Evolutionary conservation across 2,888 invertebrate genomes (phyloP), one percentile per base, ranked within the genome.

Genomic region (Drosophila planitibia): DNA sequence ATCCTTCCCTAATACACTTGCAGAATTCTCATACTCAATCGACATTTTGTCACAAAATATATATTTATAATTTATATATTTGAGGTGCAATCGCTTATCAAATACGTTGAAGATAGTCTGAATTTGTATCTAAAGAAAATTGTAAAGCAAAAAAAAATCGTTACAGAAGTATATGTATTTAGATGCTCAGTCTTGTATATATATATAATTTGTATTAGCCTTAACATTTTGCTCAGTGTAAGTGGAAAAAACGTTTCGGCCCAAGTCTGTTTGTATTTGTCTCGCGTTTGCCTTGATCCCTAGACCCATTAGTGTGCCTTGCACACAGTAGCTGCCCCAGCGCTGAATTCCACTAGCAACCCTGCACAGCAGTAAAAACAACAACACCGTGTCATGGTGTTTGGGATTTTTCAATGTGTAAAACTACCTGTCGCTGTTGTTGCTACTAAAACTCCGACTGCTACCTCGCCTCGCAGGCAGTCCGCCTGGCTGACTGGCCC

Each of bases 401-500:
- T 85, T 85, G 83, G 87, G 87, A 88, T 90, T 88, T 90, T 88
- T 84, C 87, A 87, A 86, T 83, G 85, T 86, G 85, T 86, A 90
- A 86, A 89, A 90, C 91, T 88, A 88, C 87, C 87, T 88, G 87
- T 88, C 87, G 87, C 89, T 70, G 81, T 70, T 70, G 67, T 65
- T 76, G 89, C 88, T 87, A 81, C 84, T 72, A 47, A 83, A 87
- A 86, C 70, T 66, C 41, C 53, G 59, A 70, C 78, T 49, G 30
- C 44, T 75, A 47, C 32, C 74, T 74, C 35, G 10, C 19, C 41
- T 61, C 44, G 19, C 58, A 55, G 69, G 33, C 58, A 35, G 69
- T 51, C 57, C 30, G 51, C n/a, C 37, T 63, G 69, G 62, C 60
- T 65, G 78, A 53, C 64, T 82, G 62, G 39, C 57, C 52, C 66